Evolutionary conservation across 2,888 invertebrate genomes (phyloP).

Genomic region (Fragum fragum): DNA sequence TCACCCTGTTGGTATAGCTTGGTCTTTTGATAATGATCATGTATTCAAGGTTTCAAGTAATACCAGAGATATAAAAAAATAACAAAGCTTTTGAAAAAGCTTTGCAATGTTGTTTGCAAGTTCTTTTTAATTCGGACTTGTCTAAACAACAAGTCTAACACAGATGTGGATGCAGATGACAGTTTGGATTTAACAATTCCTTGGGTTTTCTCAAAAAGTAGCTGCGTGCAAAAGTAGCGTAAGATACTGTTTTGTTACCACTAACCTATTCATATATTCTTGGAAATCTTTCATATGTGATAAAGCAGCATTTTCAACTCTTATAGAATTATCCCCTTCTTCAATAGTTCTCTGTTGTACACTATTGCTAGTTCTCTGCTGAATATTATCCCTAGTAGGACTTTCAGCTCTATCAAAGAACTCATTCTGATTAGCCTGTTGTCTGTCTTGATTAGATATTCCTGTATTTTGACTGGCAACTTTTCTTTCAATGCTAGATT

Average conservation of each 20-base stretch:
- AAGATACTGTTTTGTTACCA: background rate
- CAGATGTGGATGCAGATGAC: too few relatives aligned
- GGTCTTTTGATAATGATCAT: too few relatives aligned
- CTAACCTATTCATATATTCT: constrained; percentile 72
- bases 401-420: background rate
- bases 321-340: constrained; percentile 25
- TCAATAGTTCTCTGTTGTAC: background rate
- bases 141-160: too few relatives aligned
- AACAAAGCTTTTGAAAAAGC: too few relatives aligned
- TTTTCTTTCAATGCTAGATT: background rate
- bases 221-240: too few relatives aligned
- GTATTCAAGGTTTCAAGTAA: too few relatives aligned
- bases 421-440: constrained; percentile 26
- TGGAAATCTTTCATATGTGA: constrained; percentile 63
- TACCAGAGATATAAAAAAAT: too few relatives aligned
- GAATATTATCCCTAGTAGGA: constrained; percentile 6
- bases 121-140: too few relatives aligned
- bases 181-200: too few relatives aligned
- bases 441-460: constrained; percentile 7
- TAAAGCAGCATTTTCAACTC: constrained; percentile 54
- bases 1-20: too few relatives aligned
- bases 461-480: constrained; percentile 24
- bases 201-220: too few relatives aligned
- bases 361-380: constrained; percentile 24
- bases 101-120: too few relatives aligned